Evolutionary conservation across 37 sponge, comb jelly and placozoan genomes (phyloP).

Genomic region (Sycon ciliatum): DNA sequence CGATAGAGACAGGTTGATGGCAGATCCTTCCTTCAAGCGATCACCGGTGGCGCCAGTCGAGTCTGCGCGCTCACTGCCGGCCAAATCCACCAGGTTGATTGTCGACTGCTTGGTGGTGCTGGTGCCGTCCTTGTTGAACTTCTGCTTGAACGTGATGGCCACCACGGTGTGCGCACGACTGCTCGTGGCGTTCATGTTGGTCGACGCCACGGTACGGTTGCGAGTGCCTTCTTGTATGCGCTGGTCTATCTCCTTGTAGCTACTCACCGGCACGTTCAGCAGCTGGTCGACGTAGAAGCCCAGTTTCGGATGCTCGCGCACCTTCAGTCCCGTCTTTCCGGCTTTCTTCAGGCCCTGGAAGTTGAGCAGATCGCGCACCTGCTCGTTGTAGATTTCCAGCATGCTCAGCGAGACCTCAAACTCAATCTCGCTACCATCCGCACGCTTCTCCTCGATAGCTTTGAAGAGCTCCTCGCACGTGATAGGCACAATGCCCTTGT

Average conservation of each 20-base stretch:
- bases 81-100: slow-evolving; percentile 64
- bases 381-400: slow-evolving; percentile 78
- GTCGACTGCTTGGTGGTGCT: slow-evolving; percentile 43
- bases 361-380: slow-evolving; percentile 54
- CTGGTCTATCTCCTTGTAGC: slow-evolving; percentile 49
- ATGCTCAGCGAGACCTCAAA: slow-evolving; percentile 52
- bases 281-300: slow-evolving; percentile 69
- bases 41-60: slow-evolving; percentile 66
- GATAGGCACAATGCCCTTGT: slow-evolving; percentile 71
- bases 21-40: slow-evolving; percentile 53
- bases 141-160: slow-evolving; percentile 51
- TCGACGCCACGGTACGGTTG: slow-evolving; percentile 61
- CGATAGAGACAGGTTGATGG: slow-evolving; percentile 67
- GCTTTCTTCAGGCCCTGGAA: not conserved
- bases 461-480: slow-evolving; percentile 57
- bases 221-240: slow-evolving; percentile 50
- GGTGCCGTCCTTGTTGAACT: slow-evolving; percentile 26
- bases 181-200: slow-evolving; percentile 72
- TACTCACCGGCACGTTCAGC: slow-evolving; percentile 31
- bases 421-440: slow-evolving; percentile 17
- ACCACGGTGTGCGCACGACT: slow-evolving; percentile 64
- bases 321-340: slow-evolving; percentile 55
- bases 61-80: slow-evolving; percentile 66
- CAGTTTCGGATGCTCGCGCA: slow-evolving; percentile 47
- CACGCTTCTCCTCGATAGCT: slow-evolving; percentile 34